Percentiles rank a stretch among this genome's conserved stretches.
These are phyloP conservation scores for Notodonta dromedarius DNA, from an alignment of 2,888 invertebrate species.

Conservation along the genomic window DNA sequence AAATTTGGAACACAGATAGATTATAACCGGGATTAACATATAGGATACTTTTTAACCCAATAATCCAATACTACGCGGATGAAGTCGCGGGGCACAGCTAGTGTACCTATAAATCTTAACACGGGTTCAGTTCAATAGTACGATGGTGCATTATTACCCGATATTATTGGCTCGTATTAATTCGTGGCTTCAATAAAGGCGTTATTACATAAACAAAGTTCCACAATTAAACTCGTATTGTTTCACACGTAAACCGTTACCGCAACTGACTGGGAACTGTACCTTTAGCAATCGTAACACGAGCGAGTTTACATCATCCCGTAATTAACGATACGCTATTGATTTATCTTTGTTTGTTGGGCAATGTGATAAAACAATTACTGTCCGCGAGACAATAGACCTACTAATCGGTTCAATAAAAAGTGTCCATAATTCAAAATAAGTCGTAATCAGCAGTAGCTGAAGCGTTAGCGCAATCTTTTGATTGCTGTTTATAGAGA, in stretches of 20 bases:
- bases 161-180: conserved; percentile 17
- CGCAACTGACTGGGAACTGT: background rate
- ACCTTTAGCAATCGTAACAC: background rate
- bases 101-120: background rate
- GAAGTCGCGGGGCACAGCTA: too few species aligned
- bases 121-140: conserved; percentile 14
- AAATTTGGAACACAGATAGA: too few species aligned
- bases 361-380: conserved; percentile 20
- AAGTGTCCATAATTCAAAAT: background rate
- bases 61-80: too few species aligned
- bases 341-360: conserved; percentile 9
- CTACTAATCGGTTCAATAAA: background rate
- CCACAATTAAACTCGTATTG: conserved; percentile 6
- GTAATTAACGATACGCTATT: background rate
- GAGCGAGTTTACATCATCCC: background rate
- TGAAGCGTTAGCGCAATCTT: background rate
- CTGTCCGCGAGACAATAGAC: conserved; percentile 23
- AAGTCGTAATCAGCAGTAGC: background rate
- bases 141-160: conserved; percentile 17
- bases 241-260: background rate
- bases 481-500: background rate
- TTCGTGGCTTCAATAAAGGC: conserved; percentile 24
- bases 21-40: too few species aligned
- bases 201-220: conserved; percentile 22
- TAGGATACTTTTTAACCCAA: too few species aligned